phyloP scores from a whole-genome alignment of 2,113 vertebrate species.

The Myodes glareolus region DNA sequence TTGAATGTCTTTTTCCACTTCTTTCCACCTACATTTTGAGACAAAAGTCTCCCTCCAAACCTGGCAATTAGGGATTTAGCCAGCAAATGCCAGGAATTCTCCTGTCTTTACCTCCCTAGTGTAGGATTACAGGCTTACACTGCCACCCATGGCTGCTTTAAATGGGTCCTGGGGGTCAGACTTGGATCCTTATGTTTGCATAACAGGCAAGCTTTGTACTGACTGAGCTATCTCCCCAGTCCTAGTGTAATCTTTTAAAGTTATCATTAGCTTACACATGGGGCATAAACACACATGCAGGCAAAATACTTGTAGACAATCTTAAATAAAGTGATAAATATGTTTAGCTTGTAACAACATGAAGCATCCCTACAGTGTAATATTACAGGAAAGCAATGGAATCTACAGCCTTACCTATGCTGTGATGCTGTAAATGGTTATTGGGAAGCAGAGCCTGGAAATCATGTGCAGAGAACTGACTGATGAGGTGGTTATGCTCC shows the following conservation, averaged over 20 bases:
- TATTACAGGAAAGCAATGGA: conserved; percentile 23
- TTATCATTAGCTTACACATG: background rate
- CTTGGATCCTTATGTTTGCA: background rate
- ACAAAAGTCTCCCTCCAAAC: background rate
- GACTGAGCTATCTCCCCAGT: background rate
- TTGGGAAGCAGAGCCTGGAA: conserved; percentile 15
- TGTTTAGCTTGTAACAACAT: background rate
- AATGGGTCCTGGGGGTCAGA: background rate
- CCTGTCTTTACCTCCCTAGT: background rate
- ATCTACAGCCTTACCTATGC: background rate
- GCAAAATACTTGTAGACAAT: background rate
- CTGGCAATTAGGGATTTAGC: background rate
- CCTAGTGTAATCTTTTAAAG: background rate
- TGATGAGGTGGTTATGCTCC: background rate
- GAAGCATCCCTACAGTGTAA: background rate
- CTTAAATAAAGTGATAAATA: background rate
- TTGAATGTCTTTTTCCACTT: background rate
- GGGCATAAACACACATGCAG: background rate
- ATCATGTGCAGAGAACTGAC: conserved; percentile 4
- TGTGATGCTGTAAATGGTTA: conserved; percentile 5
- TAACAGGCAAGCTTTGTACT: background rate
- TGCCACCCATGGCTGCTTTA: background rate
- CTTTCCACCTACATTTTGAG: background rate
- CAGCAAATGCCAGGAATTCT: background rate
- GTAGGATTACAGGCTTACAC: background rate